Conservation (phyloP, 2,888 invertebrate species). For the Temnothorax ravouxi region DNA sequence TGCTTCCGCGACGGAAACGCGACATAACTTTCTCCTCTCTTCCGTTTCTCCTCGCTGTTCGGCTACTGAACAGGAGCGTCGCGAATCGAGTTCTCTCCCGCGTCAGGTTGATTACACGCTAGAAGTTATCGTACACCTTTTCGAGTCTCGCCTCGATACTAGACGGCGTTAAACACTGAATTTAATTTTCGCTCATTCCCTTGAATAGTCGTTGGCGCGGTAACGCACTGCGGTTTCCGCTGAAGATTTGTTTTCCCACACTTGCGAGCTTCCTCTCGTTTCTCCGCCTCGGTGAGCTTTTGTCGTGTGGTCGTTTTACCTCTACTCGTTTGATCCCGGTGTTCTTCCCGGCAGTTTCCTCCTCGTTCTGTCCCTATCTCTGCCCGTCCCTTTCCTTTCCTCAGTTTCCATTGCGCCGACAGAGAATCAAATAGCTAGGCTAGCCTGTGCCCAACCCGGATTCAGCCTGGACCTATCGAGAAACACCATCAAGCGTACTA, state of each 20-base stretch:
- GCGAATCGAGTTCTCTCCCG: slow-evolving; percentile 31
- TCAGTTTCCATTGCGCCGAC: background rate
- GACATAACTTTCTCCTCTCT: slow-evolving; percentile 26
- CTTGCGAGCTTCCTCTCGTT: slow-evolving; percentile 36
- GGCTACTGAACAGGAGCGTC: slow-evolving; percentile 15
- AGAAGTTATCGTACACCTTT: slow-evolving; percentile 16
- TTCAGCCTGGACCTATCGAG: background rate
- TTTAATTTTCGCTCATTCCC: slow-evolving; percentile 64
- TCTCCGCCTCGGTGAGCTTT: slow-evolving; percentile 41
- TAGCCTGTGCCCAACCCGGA: background rate
- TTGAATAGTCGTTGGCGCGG: slow-evolving; percentile 55
- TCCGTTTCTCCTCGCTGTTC: background rate
- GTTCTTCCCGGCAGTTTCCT: slow-evolving; percentile 12
- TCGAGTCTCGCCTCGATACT: background rate
- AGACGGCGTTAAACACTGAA: slow-evolving; percentile 40
- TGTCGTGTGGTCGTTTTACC: slow-evolving; percentile 50
- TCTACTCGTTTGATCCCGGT: slow-evolving; percentile 38
- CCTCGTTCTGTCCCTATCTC: background rate
- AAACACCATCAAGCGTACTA: background rate
- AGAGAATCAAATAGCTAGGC: slow-evolving; percentile 35
- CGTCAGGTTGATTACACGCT: slow-evolving; percentile 36
- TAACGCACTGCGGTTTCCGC: slow-evolving; percentile 61
- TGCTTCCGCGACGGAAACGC: slow-evolving; percentile 28
- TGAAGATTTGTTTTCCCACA: slow-evolving; percentile 57
- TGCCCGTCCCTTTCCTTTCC: background rate